Percentiles rank a stretch among this genome's conserved stretches.
Evolutionary conservation across 1,140 invertebrate species (phyloP).

Genomic region (Brachionus plicatilis): DNA sequence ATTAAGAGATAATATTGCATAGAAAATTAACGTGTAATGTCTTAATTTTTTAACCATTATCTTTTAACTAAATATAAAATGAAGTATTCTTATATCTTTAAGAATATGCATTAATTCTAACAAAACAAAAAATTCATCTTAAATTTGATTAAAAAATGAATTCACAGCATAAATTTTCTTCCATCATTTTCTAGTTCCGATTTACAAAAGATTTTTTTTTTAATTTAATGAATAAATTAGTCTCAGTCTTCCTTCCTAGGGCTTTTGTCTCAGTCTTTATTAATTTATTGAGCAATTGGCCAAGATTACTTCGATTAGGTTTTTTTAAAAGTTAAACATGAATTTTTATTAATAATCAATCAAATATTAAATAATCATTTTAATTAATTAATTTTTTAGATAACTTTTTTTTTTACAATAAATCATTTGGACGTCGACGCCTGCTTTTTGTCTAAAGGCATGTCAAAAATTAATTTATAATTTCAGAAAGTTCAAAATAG

Average conservation of each 20-base stretch:
- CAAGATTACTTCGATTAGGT: neutral
- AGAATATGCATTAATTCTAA: too few species aligned
- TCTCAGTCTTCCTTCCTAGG: neutral
- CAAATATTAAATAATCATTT: neutral
- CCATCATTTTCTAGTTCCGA: neutral
- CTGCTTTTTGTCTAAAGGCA: neutral
- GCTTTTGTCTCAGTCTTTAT: too few species aligned
- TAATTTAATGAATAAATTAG: neutral
- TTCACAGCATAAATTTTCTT: neutral
- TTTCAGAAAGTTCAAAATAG: neutral
- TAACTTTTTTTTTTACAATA: neutral
- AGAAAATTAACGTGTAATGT: too few species aligned
- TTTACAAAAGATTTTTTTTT: neutral
- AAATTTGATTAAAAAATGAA: neutral
- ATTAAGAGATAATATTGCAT: too few species aligned
- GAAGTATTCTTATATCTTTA: too few species aligned
- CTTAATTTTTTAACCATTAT: too few species aligned
- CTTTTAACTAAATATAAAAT: too few species aligned
- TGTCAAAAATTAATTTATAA: neutral
- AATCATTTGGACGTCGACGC: neutral
- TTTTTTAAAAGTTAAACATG: neutral
- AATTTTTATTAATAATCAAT: too few species aligned
- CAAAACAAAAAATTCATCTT: too few species aligned
- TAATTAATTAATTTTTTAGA: neutral
- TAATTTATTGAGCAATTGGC: neutral